phyloP scores from a whole-genome alignment of 2,113 vertebrate species.

The Lycocorax pyrrhopterus region DNA sequence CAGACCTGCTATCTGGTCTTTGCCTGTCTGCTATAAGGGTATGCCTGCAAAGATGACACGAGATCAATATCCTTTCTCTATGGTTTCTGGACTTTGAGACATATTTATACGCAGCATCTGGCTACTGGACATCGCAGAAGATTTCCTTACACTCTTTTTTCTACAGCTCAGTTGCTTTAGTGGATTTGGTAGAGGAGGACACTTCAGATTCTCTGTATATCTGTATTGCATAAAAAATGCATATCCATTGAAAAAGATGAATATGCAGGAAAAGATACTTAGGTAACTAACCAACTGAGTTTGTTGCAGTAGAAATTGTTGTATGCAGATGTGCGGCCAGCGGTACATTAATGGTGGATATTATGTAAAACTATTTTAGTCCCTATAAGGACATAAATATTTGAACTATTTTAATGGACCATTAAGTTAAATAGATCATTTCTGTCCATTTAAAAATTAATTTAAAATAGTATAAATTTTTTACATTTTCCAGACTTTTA shows the following conservation, averaged over 20 bases:
- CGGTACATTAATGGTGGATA: neutral
- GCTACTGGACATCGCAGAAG: neutral
- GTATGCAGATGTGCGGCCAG: fast-evolving
- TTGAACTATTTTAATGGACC: neutral
- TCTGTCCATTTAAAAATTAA: neutral
- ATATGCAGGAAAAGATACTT: neutral
- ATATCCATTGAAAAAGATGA: neutral
- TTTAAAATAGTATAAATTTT: neutral
- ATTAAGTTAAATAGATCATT: neutral
- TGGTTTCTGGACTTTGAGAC: neutral
- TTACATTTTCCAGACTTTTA: neutral
- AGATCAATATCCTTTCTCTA: neutral
- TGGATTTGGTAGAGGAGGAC: neutral
- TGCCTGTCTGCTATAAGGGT: neutral
- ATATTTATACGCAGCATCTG: neutral
- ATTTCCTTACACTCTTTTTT: neutral
- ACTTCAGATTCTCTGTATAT: neutral
- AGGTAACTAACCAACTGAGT: neutral
- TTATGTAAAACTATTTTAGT: neutral
- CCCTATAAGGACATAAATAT: neutral
- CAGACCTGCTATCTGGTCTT: neutral
- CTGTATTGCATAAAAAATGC: neutral
- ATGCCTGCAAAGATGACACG: neutral
- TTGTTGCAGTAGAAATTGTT: neutral
- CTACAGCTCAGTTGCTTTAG: neutral